A percentile compares a stretch with the other conserved stretches of the same genome.
phyloP scores from a whole-genome alignment of 2,113 vertebrate species.

The Paedocypris sp. region DNA sequence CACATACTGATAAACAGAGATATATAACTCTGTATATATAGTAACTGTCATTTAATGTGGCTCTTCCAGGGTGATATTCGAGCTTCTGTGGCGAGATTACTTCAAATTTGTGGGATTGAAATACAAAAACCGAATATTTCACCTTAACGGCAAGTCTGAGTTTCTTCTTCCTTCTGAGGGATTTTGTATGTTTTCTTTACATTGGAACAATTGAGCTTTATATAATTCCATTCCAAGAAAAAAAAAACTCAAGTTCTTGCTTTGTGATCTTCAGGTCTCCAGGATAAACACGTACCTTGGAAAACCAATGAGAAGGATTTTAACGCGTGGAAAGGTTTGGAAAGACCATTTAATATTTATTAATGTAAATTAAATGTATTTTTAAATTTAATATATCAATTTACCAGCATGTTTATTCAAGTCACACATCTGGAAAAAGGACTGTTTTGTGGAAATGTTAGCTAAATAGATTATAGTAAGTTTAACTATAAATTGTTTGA shows the following conservation, averaged over 20 bases:
- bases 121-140: constrained; percentile 64
- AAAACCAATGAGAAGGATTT: constrained; percentile 66
- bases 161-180: neutral
- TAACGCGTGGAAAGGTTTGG: constrained; percentile 71
- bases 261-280: constrained; percentile 55
- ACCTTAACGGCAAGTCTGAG: constrained; percentile 50
- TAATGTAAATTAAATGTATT: too few relatives aligned
- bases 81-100: constrained; percentile 75
- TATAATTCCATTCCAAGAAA: neutral
- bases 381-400: too few relatives aligned
- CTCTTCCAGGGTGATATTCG: constrained; percentile 70
- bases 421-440: too few relatives aligned
- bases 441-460: too few relatives aligned
- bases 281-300: constrained; percentile 66
- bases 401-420: too few relatives aligned
- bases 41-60: neutral
- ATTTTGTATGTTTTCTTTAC: too few relatives aligned
- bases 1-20: too few relatives aligned
- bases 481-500: too few relatives aligned
- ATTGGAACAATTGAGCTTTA: too few relatives aligned
- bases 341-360: too few relatives aligned
- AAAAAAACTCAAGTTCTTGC: neutral
- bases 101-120: constrained; percentile 70
- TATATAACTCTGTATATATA: too few relatives aligned
- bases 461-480: too few relatives aligned